phyloP scores from a whole-genome alignment of 2,888 invertebrate species.

The Tortrix viridana region DNA sequence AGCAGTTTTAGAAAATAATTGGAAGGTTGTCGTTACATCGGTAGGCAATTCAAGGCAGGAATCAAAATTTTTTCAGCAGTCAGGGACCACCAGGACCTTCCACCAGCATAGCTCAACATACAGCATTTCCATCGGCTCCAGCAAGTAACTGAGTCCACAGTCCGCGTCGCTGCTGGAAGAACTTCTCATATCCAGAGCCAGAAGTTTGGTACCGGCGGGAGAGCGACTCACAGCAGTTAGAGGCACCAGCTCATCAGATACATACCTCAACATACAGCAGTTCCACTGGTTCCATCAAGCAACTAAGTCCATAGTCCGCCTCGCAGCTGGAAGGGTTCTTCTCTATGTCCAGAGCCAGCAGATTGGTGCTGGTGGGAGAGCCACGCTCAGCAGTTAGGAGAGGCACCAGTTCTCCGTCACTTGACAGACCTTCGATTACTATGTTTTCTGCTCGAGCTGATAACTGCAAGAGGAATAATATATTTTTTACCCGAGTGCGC shows the following conservation, averaged over 20 bases:
- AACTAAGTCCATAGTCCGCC: conserved; percentile 87
- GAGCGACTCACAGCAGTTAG: too few relatives aligned
- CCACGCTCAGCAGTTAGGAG: conserved; percentile 81
- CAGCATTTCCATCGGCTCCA: too few relatives aligned
- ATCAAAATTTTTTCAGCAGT: too few relatives aligned
- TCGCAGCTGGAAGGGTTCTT: conserved; percentile 86
- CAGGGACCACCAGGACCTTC: too few relatives aligned
- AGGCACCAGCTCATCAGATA: neutral
- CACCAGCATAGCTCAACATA: neutral
- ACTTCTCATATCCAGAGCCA: too few relatives aligned
- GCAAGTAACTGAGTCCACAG: too few relatives aligned
- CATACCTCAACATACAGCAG: conserved; percentile 90
- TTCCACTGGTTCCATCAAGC: conserved; percentile 89
- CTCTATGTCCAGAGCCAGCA: conserved; percentile 90
- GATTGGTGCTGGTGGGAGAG: conserved; percentile 86
- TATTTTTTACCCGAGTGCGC: neutral
- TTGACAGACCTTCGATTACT: conserved; percentile 89
- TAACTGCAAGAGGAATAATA: conserved; percentile 57
- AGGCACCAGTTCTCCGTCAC: conserved; percentile 89
- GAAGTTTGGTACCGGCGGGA: too few relatives aligned
- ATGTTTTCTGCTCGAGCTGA: conserved; percentile 90
- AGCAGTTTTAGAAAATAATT: too few relatives aligned
- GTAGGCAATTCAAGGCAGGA: too few relatives aligned
- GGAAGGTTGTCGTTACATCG: too few relatives aligned
- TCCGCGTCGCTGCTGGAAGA: too few relatives aligned